Evolutionary conservation across 2,113 vertebrate genomes (phyloP).

Genomic region (Lanius ludovicianus): DNA sequence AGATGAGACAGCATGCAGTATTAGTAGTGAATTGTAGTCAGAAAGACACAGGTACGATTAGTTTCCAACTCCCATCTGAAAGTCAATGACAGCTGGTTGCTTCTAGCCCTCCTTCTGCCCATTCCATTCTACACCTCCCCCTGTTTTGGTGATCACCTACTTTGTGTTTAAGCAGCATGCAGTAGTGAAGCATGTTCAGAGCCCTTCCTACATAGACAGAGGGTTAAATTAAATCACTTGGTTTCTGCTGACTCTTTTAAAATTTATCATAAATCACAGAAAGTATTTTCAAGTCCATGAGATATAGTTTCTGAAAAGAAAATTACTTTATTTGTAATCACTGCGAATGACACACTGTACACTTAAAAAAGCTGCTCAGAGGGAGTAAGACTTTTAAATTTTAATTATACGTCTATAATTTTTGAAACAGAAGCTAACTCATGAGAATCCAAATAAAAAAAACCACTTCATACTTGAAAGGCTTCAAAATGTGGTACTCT

Average conservation of each 20-base stretch:
- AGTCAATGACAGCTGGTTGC: not conserved
- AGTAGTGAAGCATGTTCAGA: not conserved
- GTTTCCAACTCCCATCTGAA: not conserved
- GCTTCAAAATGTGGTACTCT: not conserved
- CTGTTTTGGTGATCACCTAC: not conserved
- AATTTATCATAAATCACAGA: not conserved
- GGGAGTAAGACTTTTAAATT: not conserved
- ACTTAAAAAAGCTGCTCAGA: not conserved
- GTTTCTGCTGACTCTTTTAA: not conserved
- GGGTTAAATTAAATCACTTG: not conserved
- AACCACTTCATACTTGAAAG: not conserved
- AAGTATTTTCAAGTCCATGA: not conserved
- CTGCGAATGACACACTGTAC: not conserved
- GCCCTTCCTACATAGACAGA: not conserved
- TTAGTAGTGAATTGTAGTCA: not conserved
- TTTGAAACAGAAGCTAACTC: not conserved
- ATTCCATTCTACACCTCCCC: rapidly evolving
- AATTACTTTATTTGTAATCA: not conserved
- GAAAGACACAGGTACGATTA: not conserved
- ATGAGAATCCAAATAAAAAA: not conserved
- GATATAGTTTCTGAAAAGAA: not conserved
- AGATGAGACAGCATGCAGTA: not conserved
- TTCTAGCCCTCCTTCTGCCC: not conserved
- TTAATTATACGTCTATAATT: not conserved
- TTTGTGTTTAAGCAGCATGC: not conserved